Conservation (phyloP, 92 coral and sea anemone genomes). For the Epizoanthus stellaris region DNA sequence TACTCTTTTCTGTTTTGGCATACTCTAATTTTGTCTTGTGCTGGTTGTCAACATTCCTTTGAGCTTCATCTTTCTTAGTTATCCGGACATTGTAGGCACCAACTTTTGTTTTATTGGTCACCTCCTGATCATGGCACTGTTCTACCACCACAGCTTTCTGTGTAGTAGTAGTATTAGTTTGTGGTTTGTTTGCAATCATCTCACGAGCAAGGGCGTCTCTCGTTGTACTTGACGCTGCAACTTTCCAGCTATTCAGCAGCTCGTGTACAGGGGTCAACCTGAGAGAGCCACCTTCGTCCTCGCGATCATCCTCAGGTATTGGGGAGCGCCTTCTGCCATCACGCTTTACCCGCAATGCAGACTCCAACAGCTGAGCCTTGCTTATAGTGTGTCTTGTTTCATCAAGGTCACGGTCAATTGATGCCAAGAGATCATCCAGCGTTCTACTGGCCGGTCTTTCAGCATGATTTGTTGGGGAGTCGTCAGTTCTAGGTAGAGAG, state of each 20-base stretch:
- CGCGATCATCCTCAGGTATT: constrained; percentile 7
- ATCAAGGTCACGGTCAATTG: constrained; percentile 88
- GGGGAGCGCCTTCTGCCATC: constrained; percentile 41
- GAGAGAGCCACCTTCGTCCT: constrained; percentile 28
- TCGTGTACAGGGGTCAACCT: constrained; percentile 41
- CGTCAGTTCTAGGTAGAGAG: constrained; percentile 39
- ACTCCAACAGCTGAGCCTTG: constrained; percentile 83
- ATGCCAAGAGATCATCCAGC: constrained; percentile 79
- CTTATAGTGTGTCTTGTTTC: constrained; percentile 88
- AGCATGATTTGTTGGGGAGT: background rate
- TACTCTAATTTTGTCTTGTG: background rate
- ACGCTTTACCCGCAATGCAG: constrained; percentile 70
- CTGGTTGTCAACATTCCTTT: background rate
- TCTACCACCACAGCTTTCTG: background rate
- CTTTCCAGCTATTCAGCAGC: constrained; percentile 42
- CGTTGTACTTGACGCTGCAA: constrained; percentile 32
- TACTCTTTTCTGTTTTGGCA: background rate
- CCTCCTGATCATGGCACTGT: constrained; percentile 10
- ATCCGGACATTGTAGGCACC: background rate
- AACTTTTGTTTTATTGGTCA: background rate
- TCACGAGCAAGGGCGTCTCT: constrained; percentile 45
- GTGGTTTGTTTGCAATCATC: constrained; percentile 41
- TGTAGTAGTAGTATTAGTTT: background rate
- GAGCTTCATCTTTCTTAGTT: background rate
- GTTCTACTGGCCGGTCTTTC: constrained; percentile 46